Base-by-base conservation (phyloP, 2,113 vertebrate species). In the Corythornis vintsioides region DNA sequence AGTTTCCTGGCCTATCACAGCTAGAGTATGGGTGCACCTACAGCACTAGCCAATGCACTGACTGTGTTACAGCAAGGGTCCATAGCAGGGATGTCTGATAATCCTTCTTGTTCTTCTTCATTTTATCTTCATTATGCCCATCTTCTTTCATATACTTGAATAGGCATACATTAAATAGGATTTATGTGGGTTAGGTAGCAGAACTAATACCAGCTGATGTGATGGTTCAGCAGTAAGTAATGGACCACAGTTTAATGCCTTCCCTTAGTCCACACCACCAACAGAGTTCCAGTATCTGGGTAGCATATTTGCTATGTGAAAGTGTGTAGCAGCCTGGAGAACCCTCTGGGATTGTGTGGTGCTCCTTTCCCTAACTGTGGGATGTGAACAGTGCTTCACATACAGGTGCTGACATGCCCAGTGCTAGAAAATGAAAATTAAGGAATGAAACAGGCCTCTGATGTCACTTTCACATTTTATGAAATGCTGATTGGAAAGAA, bases 1-100 rank as follows among this genome's bases (percentile, higher is more conserved):
- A 20, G 13, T 61, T 79, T 79, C 55, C 53, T 45, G 66, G 26
- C 0, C 0, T 42, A n/a, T 56, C 40, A 45, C 4, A 1, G 35
- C 12, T 74, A 25, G 50, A 92, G 57, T 15, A 74, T 69, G 12
- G 7, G n/a, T n/a, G 29, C 12, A 17, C 11, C 14, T 66, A 14
- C 28, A 66, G 47, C 40, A 70, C 7, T 52, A 60, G 52, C 2
- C 22, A 72, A 21, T 8, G 8, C 25, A 9, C 38, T 52, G 6
- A 5, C 10, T 60, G 26, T 43, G n/a, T 35, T 57, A 75, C 66
- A 89, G n/a, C 53, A 84, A 80, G 7, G 38, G 55, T 29, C 42
- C 21, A 11, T 4, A 35, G 50, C 35, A 90, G 3, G 24, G 26
- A 25, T 24, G n/a, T 4, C 52, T 50, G 8, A 35, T 19, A 65